Percentiles rank a stretch among this genome's conserved stretches.
phyloP scores from a whole-genome alignment of 2,113 vertebrate species.

The Prunella fulvescens region DNA sequence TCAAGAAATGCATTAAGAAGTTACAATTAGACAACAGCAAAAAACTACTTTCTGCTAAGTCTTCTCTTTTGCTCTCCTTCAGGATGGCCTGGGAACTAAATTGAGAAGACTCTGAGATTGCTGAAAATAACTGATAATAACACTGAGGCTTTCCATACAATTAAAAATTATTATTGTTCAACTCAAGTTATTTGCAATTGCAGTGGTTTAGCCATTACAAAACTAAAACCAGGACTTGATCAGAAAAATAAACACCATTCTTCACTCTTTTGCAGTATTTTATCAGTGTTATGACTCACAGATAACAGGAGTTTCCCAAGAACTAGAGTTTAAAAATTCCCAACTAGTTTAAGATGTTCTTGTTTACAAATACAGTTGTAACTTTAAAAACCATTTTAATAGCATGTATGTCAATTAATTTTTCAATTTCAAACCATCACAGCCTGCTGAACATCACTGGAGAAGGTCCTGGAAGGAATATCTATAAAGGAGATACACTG shows the following conservation, averaged over 20 bases:
- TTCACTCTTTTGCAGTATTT: not conserved
- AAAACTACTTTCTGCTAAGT: not conserved
- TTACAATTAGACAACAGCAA: not conserved
- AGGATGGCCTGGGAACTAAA: not conserved
- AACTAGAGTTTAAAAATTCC: not conserved
- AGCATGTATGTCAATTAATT: not conserved
- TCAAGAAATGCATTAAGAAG: not conserved
- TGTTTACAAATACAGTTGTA: not conserved
- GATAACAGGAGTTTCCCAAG: not conserved
- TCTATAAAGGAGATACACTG: not conserved
- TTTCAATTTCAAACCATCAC: not conserved
- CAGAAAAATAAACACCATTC: not conserved
- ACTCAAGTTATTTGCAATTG: not conserved
- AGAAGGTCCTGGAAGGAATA: not conserved
- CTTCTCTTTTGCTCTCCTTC: not conserved
- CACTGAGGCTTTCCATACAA: not conserved
- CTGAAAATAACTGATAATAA: not conserved
- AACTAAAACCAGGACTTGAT: not conserved
- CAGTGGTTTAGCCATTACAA: not conserved
- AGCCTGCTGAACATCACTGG: not conserved
- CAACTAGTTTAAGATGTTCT: not conserved
- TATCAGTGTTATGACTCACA: not conserved
- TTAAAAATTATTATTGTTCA: not conserved
- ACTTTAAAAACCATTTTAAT: not conserved
- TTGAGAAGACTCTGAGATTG: not conserved